phyloP scores from a whole-genome alignment of 2,888 invertebrate species.

The Formica aserva region DNA sequence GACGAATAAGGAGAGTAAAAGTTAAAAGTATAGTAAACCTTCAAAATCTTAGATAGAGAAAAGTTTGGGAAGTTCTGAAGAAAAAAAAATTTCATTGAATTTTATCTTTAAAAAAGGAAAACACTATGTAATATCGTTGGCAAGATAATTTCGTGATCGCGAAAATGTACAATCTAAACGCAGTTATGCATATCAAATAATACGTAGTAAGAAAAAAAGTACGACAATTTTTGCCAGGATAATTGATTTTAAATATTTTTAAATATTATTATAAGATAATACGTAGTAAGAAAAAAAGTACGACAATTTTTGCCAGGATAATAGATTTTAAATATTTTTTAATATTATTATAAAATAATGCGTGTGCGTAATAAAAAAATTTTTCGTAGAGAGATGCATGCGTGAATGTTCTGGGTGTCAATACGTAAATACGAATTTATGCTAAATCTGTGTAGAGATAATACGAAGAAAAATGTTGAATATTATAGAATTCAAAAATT shows the following conservation, averaged over 20 bases:
- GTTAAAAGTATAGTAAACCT: not conserved
- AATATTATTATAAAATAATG: not conserved
- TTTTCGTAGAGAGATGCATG: not conserved
- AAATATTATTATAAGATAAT: not conserved
- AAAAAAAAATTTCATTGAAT: not conserved
- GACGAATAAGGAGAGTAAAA: not conserved
- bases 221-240: not conserved
- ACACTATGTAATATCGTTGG: not conserved
- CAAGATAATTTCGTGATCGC: not conserved
- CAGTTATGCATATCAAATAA: not conserved
- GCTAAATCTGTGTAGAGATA: not conserved
- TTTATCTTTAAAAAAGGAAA: not conserved
- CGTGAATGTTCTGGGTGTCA: not conserved
- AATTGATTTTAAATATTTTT: slow-evolving; percentile 7
- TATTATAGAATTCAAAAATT: slow-evolving; percentile 23
- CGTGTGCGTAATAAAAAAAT: not conserved
- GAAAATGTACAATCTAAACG: not conserved
- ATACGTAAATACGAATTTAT: not conserved
- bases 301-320: too few species aligned
- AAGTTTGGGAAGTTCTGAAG: not conserved
- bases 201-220: not conserved
- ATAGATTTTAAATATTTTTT: too few species aligned
- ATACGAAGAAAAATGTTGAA: not conserved
- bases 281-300: too few species aligned
- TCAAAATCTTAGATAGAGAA: not conserved